Conservation (phyloP, 2,888 invertebrate genomes). For the Buathra laborator region DNA sequence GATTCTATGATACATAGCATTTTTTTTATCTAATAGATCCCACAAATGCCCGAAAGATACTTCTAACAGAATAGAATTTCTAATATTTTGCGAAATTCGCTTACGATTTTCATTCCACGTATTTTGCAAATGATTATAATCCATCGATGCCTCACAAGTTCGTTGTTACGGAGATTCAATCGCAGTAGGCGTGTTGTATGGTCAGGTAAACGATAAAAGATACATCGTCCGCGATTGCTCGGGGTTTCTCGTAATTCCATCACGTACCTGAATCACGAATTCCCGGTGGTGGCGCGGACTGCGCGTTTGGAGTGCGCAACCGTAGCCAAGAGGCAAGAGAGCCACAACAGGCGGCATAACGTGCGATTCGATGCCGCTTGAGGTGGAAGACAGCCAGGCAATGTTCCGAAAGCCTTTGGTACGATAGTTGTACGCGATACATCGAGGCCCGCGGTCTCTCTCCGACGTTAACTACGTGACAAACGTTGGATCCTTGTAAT, state of each 20-base stretch:
- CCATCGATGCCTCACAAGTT: background rate
- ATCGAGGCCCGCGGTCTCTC: conserved; percentile 63
- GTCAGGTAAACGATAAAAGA: background rate
- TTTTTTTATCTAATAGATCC: background rate
- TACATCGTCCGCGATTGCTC: background rate
- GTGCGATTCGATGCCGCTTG: conserved; percentile 54
- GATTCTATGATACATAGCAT: background rate
- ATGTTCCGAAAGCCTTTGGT: conserved; percentile 52
- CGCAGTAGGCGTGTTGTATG: background rate
- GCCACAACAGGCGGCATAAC: conserved; percentile 47
- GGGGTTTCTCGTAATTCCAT: conserved; percentile 22
- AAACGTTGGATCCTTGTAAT: background rate
- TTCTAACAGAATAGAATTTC: no score
- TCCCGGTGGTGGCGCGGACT: conserved; percentile 20
- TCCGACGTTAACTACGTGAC: conserved; percentile 3
- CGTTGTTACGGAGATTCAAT: conserved; percentile 9
- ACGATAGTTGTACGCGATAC: conserved; percentile 72
- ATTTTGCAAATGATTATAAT: background rate
- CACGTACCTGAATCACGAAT: conserved; percentile 49
- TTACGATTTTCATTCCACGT: background rate
- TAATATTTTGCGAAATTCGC: background rate
- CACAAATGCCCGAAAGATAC: background rate
- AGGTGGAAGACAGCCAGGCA: conserved; percentile 38
- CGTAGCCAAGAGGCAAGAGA: conserved; percentile 37
- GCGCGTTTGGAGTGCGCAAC: conserved; percentile 64